Percentiles rank a stretch among this genome's conserved stretches.
These are phyloP conservation scores for Spea multiplicata DNA, from an alignment of 2,113 vertebrate species.

Conservation along the genomic window DNA sequence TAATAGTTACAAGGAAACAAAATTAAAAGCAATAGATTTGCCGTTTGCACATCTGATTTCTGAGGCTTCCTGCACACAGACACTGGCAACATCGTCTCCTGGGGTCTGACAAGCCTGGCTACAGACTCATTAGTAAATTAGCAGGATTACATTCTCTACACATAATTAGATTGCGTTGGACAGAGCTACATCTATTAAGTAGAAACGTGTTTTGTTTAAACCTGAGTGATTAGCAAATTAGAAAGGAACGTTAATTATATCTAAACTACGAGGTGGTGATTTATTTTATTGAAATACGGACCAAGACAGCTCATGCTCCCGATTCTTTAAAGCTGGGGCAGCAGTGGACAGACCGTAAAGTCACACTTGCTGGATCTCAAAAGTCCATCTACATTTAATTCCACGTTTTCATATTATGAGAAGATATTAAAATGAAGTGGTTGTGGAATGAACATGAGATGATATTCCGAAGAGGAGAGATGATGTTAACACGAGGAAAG, in stretches of 20 bases:
- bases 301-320: no score
- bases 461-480: no score
- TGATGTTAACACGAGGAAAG: no score
- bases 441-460: no score
- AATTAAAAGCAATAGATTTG: not conserved
- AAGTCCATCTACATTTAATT: no score
- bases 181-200: constrained; percentile 1
- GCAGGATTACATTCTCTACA: constrained; percentile 18
- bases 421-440: no score
- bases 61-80: not conserved
- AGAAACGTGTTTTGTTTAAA: constrained; percentile 9
- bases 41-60: not conserved
- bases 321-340: no score
- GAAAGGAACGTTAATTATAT: not conserved
- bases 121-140: not conserved
- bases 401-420: no score
- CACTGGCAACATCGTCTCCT: not conserved
- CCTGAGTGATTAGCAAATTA: constrained; percentile 3
- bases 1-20: not conserved
- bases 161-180: not conserved
- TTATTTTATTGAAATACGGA: no score
- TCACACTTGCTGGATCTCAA: no score
- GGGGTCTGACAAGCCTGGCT: not conserved
- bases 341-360: no score
- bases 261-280: not conserved